Percentiles rank a stretch among this genome's conserved stretches.
Conservation (phyloP, 2,113 vertebrate species). For the Myrmecobius fasciatus region DNA sequence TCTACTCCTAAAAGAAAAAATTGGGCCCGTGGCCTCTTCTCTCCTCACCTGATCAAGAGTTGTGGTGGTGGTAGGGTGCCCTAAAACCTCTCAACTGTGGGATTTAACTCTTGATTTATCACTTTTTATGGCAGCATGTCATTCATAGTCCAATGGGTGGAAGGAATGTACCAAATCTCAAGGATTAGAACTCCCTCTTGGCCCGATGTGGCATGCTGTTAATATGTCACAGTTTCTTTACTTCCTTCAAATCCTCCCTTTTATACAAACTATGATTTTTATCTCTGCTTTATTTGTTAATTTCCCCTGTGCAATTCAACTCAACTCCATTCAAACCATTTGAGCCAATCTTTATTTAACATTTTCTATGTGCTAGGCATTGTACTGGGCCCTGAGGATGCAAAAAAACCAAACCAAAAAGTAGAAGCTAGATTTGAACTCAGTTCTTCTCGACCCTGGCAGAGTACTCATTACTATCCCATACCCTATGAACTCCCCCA, state of each 20-base stretch:
- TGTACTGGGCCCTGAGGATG: not conserved
- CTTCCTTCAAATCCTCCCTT: not conserved
- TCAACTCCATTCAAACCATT: not conserved
- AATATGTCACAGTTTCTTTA: not conserved
- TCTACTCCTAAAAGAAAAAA: not conserved
- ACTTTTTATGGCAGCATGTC: not conserved
- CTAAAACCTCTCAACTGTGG: not conserved
- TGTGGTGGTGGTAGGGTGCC: no score
- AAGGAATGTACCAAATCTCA: not conserved
- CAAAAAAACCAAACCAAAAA: not conserved
- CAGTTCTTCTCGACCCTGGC: no score
- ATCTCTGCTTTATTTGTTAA: not conserved
- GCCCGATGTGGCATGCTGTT: not conserved
- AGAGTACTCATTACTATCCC: not conserved
- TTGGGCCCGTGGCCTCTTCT: not conserved
- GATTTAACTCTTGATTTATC: not conserved
- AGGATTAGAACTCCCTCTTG: not conserved
- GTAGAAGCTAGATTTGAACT: no score
- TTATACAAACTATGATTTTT: not conserved
- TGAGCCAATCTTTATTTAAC: not conserved
- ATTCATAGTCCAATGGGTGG: not conserved
- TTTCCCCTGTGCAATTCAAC: not conserved
- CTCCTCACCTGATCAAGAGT: no score
- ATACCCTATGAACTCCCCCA: not conserved
- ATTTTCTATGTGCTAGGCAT: not conserved